These are phyloP conservation scores for Herpailurus yagouaroundi DNA, from an alignment of 2,113 vertebrate genomes.

Conservation along the genomic window DNA sequence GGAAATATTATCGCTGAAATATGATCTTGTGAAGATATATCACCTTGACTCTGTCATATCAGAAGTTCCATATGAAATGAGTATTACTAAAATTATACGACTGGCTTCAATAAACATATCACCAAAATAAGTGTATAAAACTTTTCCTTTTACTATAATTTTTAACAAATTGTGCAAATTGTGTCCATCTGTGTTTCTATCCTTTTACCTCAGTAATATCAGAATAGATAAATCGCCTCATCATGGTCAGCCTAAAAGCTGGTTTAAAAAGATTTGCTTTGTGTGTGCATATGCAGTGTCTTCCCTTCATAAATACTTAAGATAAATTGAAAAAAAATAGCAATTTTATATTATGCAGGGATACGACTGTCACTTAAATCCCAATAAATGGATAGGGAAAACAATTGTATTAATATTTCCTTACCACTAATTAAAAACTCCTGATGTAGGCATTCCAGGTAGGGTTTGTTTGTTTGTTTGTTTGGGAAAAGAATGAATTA, in stretches of 20 bases:
- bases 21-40: not conserved
- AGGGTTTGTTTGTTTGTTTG: not conserved
- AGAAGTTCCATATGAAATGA: not conserved
- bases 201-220: not conserved
- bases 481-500: conserved; percentile 46
- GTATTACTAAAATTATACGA: not conserved
- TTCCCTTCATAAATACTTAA: not conserved
- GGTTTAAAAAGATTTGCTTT: not conserved
- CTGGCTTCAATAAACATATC: not conserved
- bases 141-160: not conserved
- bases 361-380: not conserved
- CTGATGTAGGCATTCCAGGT: not conserved
- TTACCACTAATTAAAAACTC: not conserved
- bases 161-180: not conserved
- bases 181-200: not conserved
- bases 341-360: not conserved
- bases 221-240: not conserved
- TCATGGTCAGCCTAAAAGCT: not conserved
- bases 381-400: not conserved
- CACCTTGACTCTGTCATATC: not conserved
- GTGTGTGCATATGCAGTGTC: not conserved
- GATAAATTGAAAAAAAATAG: not conserved
- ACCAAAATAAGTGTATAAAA: not conserved
- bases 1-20: not conserved
- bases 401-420: not conserved